A percentile compares a stretch with the other conserved stretches of the same genome.
Evolutionary conservation across 2,113 vertebrate genomes (phyloP).

Genomic region (Hyperopisus bebe): DNA sequence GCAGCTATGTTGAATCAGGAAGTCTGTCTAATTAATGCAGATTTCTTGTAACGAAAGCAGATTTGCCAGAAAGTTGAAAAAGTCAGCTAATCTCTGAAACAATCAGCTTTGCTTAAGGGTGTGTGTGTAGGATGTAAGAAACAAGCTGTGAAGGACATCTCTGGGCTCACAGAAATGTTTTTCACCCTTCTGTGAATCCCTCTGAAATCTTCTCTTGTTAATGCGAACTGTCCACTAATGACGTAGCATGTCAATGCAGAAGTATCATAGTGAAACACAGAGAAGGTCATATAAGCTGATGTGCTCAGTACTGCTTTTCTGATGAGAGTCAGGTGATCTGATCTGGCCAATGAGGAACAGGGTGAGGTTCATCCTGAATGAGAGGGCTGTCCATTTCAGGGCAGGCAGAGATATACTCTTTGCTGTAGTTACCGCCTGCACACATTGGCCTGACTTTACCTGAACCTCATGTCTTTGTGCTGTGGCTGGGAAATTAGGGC

Average conservation of each 20-base stretch:
- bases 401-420: not conserved
- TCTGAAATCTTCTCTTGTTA: slow-evolving; percentile 39
- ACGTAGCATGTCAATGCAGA: not conserved
- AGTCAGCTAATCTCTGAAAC: slow-evolving; percentile 53
- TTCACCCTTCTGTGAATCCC: slow-evolving; percentile 16
- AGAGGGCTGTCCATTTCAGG: not conserved
- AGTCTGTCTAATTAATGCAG: slow-evolving; percentile 63
- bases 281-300: not conserved
- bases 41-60: slow-evolving; percentile 50
- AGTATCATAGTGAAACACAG: not conserved
- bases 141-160: slow-evolving; percentile 42
- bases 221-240: slow-evolving; percentile 39
- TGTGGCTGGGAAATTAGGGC: not conserved
- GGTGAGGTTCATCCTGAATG: not conserved
- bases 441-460: not conserved
- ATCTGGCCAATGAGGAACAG: not conserved
- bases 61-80: slow-evolving; percentile 58
- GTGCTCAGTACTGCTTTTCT: not conserved
- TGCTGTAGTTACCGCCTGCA: not conserved
- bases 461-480: not conserved
- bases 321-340: not conserved
- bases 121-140: slow-evolving; percentile 45
- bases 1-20: slow-evolving; percentile 38
- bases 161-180: slow-evolving; percentile 27
- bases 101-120: slow-evolving; percentile 50